These are phyloP conservation scores for Metallyticus violacea DNA, from an alignment of 2,888 invertebrate genomes.

Conservation along the genomic window DNA sequence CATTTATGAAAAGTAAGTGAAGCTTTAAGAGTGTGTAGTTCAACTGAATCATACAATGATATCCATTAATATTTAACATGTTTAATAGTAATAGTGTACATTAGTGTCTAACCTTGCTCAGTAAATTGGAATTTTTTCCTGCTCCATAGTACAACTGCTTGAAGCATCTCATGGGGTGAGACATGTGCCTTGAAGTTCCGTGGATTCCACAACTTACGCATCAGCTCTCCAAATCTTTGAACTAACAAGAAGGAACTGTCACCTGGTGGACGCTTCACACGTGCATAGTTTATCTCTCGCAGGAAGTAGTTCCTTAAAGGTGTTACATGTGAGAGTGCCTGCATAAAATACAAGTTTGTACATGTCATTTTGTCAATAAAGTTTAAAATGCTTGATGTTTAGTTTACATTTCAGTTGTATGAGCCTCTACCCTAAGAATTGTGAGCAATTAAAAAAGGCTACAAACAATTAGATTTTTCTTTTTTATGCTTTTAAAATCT, in stretches of 20 bases:
- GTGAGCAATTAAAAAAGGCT: no score
- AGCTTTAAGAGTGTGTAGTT: no score
- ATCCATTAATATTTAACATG: no score
- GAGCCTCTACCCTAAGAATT: no score
- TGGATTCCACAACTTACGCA: conserved; percentile 98
- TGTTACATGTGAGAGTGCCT: conserved; percentile 93
- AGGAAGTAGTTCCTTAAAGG: conserved; percentile 94
- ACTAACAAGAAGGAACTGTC: conserved; percentile 91
- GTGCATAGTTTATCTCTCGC: conserved; percentile 86
- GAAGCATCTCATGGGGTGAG: conserved; percentile 99
- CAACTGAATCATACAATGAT: no score
- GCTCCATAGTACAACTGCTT: conserved; percentile 95
- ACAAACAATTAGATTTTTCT: no score
- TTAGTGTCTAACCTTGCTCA: conserved; percentile 74
- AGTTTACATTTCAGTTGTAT: no score
- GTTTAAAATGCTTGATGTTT: no score
- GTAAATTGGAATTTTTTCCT: conserved; percentile 97
- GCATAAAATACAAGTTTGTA: conserved; percentile 33
- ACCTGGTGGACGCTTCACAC: conserved; percentile 89
- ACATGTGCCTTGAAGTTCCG: conserved; percentile 99
- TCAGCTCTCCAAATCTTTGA: conserved; percentile 89
- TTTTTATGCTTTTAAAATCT: no score
- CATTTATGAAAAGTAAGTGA: no score
- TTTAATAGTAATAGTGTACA: no score
- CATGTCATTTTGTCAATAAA: no score